Conservation (phyloP, 2,888 invertebrate genomes). For the Scrobipalpa atriplicella region DNA sequence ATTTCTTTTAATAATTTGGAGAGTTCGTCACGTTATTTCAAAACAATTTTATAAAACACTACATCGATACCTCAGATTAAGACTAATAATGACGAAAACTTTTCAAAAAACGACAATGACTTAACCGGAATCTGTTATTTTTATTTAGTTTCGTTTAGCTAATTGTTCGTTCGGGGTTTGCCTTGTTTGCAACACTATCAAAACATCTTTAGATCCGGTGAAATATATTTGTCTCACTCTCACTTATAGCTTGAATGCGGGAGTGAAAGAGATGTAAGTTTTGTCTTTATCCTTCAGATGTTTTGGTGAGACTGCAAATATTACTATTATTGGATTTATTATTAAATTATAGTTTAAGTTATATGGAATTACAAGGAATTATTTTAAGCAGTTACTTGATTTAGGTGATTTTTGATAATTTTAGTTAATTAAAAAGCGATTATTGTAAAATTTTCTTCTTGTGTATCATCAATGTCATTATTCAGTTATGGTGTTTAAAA, state of each 20-base stretch:
- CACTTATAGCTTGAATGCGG: not conserved
- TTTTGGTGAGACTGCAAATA: not conserved
- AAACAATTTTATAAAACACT: slow-evolving; percentile 3
- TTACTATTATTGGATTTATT: slow-evolving; percentile 5
- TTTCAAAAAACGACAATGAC: slow-evolving; percentile 16
- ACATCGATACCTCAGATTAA: slow-evolving; percentile 4
- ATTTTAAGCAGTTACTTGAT: slow-evolving; percentile 43
- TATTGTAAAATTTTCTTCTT: slow-evolving; percentile 11
- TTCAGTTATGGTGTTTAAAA: slow-evolving; percentile 2
- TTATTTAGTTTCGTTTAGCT: slow-evolving; percentile 18
- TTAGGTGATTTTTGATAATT: not conserved
- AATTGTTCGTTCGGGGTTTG: slow-evolving; percentile 8
- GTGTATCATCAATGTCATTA: not conserved
- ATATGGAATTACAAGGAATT: slow-evolving; percentile 47
- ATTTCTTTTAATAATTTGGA: too few species aligned
- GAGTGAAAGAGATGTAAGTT: not conserved
- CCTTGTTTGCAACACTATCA: not conserved
- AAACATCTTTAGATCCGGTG: not conserved
- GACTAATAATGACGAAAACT: slow-evolving; percentile 1
- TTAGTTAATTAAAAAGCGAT: not conserved
- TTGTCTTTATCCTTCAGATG: not conserved
- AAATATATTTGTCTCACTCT: not conserved
- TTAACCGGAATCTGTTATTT: slow-evolving; percentile 13
- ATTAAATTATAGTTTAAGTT: slow-evolving; percentile 1
- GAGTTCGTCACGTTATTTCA: not conserved